These are phyloP conservation scores for Pocota personata DNA, from an alignment of 2,888 invertebrate species.

Conservation along the genomic window DNA sequence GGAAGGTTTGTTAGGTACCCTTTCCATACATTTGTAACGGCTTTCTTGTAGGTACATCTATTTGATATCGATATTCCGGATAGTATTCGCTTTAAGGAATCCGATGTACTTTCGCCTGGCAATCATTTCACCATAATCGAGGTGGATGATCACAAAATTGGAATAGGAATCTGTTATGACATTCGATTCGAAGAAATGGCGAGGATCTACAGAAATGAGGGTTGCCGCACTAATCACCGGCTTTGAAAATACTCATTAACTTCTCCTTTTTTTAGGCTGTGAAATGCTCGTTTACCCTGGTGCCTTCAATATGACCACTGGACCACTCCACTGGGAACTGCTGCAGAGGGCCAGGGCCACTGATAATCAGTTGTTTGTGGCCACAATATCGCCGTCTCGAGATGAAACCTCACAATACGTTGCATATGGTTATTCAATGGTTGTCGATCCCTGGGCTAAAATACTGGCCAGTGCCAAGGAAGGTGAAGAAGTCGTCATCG, in stretches of 20 bases:
- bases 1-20: conserved; percentile 86
- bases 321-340: conserved; percentile 96
- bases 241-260: not conserved
- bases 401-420: conserved; percentile 91
- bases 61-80: conserved; percentile 98
- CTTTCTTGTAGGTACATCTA: conserved; percentile 86
- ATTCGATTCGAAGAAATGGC: conserved; percentile 96
- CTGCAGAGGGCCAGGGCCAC: conserved; percentile 91
- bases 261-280: conserved; percentile 85
- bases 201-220: conserved; percentile 86
- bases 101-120: conserved; percentile 91
- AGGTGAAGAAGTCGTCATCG: conserved; percentile 87
- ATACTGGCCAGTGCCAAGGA: conserved; percentile 88
- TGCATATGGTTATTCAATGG: conserved; percentile 94
- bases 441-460: conserved; percentile 91
- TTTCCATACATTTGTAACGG: not conserved
- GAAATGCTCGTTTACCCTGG: conserved; percentile 95
- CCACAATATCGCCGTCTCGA: conserved; percentile 92
- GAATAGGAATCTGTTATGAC: conserved; percentile 97
- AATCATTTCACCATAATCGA: conserved; percentile 89
- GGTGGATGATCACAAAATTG: conserved; percentile 88
- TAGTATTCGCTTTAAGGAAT: conserved; percentile 96
- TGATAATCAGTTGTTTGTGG: conserved; percentile 95
- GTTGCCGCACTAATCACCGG: conserved; percentile 76
- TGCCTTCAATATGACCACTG: conserved; percentile 98